Conservation (phyloP, 2,797 vertebrate genomes). For the Myotis daubentonii region DNA sequence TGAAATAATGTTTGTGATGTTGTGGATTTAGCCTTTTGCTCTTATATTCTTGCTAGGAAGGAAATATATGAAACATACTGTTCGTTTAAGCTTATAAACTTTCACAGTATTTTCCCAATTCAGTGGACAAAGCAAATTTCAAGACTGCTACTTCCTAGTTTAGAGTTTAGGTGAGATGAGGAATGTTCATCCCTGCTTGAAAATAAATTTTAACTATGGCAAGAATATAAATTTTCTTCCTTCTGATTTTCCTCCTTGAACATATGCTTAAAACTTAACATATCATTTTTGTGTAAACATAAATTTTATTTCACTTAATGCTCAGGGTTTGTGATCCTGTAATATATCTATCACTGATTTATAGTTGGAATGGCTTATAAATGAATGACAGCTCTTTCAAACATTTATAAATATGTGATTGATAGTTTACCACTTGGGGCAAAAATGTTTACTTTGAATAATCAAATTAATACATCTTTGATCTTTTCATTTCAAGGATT, state of each 20-base stretch:
- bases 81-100: not conserved
- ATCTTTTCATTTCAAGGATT: conserved; percentile 8
- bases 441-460: conserved; percentile 51
- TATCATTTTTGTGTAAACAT: not conserved
- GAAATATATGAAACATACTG: not conserved
- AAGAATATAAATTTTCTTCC: not conserved
- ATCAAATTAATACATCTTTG: not conserved
- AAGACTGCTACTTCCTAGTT: not conserved
- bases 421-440: not conserved
- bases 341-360: not conserved
- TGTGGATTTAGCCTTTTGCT: conserved; percentile 53
- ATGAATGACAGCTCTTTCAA: not conserved
- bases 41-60: not conserved
- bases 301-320: not conserved
- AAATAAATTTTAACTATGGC: conserved; percentile 10
- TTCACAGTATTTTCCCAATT: not conserved
- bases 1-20: not conserved
- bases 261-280: not conserved
- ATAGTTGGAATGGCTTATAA: not conserved
- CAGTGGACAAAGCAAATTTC: not conserved
- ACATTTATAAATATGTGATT: not conserved
- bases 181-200: not conserved
- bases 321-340: not conserved
- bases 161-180: not conserved
- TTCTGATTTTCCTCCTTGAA: not conserved